A percentile compares a stretch with the other conserved stretches of the same genome.
phyloP scores from a whole-genome alignment of 92 coral and sea anemone genomes.

The Muricea muricata region DNA sequence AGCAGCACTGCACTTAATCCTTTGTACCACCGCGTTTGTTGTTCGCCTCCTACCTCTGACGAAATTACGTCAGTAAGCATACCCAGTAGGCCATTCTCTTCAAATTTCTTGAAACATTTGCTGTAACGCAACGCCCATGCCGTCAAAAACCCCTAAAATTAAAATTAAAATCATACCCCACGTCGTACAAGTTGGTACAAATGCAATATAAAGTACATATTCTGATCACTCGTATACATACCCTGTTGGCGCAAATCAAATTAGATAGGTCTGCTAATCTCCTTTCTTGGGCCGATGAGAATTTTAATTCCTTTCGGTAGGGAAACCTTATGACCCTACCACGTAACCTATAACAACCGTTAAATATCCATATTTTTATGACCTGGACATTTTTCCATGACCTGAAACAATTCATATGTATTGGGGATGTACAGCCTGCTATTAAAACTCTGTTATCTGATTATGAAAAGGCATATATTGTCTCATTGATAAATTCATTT shows the following conservation, averaged over 20 bases:
- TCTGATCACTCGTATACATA: not conserved
- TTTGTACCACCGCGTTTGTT: conserved; percentile 2
- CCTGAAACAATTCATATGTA: too few species aligned
- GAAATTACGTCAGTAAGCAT: not conserved
- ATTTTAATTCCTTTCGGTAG: not conserved
- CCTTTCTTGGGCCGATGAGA: not conserved
- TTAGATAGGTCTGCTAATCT: not conserved
- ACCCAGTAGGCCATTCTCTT: not conserved
- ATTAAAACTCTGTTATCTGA: too few species aligned
- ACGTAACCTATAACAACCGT: not conserved
- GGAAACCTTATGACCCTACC: conserved; percentile 2
- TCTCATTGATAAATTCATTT: not conserved
- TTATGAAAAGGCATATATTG: too few species aligned
- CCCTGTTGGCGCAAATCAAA: not conserved
- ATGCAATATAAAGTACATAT: not conserved
- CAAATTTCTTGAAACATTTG: not conserved
- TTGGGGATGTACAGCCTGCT: too few species aligned
- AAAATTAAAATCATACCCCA: too few species aligned
- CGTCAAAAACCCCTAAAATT: not conserved
- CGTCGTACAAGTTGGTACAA: not conserved
- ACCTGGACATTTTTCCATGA: too few species aligned
- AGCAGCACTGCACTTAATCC: not conserved
- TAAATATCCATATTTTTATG: too few species aligned
- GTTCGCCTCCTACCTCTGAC: not conserved
- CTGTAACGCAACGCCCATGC: not conserved